Evolutionary conservation across 1,140 invertebrate species (phyloP), one percentile per base, ranked within the genome.

Genomic region (Mycetomoellerius zeteki): DNA sequence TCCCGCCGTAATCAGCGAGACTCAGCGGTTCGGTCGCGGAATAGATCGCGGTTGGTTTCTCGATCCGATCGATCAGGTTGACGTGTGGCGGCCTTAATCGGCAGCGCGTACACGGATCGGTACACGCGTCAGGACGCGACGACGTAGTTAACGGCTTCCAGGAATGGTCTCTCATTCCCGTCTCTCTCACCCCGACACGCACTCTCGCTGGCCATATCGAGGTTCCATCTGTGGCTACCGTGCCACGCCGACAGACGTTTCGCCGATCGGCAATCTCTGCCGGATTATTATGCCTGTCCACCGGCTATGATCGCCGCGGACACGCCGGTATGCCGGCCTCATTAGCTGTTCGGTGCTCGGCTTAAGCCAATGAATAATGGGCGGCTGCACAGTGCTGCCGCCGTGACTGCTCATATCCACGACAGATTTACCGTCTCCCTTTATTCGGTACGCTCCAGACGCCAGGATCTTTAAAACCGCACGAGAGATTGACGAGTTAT

Each of bases 271-370:
- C 87, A 85, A 92, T 92, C 88, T 90, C 91, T 86, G 76, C 21
- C 82, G 88, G 90, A 92, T 91, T 92, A 92, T 92, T 89, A 92
- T 92, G 91, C 87, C 87, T 90, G 90, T 92, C 90, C 88, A 89
- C 87, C 76, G 89, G 76, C 89, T 90, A 89, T 89, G 90, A 91
- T 90, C 88, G 77, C 85, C 82, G 80, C 86, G 85, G 89, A 91
- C 90, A 91, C 85, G 89, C 56, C 87, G 91, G 91, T 90, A 92
- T 91, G 89, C 85, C 91, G 88, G 85, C 84, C 86, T 86, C 88
- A 89, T 90, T 89, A 91, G 88, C 86, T 78, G 86, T 88, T 84
- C 85, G 88, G 81, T 85, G 87, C 86, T 47, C 72, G 84, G 82
- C 86, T 86, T 84, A 90, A 90, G 86, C 90, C 89, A 84, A 91